These are phyloP conservation scores for Pentalonia nigronervosa DNA, from an alignment of 1,140 invertebrate genomes.

Conservation along the genomic window DNA sequence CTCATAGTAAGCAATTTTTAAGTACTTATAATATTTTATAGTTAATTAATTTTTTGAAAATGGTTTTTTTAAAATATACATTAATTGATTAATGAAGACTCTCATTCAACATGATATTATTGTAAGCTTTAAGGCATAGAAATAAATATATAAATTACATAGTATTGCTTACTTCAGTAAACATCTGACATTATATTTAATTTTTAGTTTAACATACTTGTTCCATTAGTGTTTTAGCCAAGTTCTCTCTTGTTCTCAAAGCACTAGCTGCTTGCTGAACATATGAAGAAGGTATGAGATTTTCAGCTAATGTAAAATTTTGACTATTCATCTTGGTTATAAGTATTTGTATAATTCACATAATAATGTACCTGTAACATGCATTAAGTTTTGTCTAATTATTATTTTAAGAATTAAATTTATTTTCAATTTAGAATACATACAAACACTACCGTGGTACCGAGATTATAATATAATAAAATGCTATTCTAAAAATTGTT, in stretches of 20 bases:
- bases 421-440: background rate
- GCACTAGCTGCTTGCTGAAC: constrained; percentile 74
- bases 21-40: background rate
- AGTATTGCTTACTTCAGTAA: background rate
- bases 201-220: constrained; percentile 64
- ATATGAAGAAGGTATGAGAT: constrained; percentile 71
- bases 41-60: background rate
- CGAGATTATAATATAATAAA: background rate
- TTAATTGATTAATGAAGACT: background rate
- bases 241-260: constrained; percentile 77
- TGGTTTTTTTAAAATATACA: background rate
- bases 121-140: background rate
- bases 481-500: background rate
- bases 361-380: constrained; percentile 18
- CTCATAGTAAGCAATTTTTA: background rate
- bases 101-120: background rate
- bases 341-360: background rate
- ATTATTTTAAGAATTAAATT: background rate
- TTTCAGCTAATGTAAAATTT: constrained; percentile 69
- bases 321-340: constrained; percentile 67
- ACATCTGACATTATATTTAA: background rate
- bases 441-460: background rate
- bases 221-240: constrained; percentile 73
- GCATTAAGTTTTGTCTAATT: background rate
- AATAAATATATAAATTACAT: background rate